Evolutionary conservation across 30 jellyfish, hydroid and myxozoan species (phyloP), one percentile per base, ranked within the genome.

Genomic region (Nemopilema nomurai): DNA sequence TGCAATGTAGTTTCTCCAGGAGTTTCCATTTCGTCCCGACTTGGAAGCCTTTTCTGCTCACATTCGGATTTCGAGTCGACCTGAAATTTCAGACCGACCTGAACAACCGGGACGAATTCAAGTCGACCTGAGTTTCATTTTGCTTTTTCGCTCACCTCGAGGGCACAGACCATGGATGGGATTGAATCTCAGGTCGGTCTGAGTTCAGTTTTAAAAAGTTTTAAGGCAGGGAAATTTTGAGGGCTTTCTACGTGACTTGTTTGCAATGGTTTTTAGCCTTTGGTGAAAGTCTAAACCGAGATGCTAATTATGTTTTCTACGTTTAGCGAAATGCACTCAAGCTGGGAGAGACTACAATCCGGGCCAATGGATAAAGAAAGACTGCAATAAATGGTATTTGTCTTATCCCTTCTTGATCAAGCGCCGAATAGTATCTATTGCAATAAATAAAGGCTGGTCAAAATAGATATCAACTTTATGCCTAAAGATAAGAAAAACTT

Each of bases 1-100:
- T 19, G 73, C 73, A n/a, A 63, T 63, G 7, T 63, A 63, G 4
- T 63, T 63, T 18, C 18, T 18, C 18, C 30, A 6, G 27, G 8
- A 6, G 23, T 1, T 18, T 28, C 23, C 80, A 29, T 24, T 69
- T 69, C 80, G 52, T 63, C 80, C 80, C 50, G 53, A 69, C 80
- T 69, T 69, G 80, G 23, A 69, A 69, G 23, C 6, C 27, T 1
- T 69, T 69, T 24, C 80, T 69, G 50, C 80, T 69, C 80, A 29
- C 53, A 69, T 69, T 66, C 80, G 52, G 31, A 69, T 69, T 69
- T 28, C 80, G 23, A 69, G 80, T 69, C 80, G 25, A 69, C 53
- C 80, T 69, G 80, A 69, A 69, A 29, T 69, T 69, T 69, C 80
- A 69, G 80, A 69, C 80, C 80, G 52, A 69, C 80, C 80, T 69